These are phyloP conservation scores for Conomelus anceps DNA, from an alignment of 2,888 invertebrate species.

Conservation along the genomic window DNA sequence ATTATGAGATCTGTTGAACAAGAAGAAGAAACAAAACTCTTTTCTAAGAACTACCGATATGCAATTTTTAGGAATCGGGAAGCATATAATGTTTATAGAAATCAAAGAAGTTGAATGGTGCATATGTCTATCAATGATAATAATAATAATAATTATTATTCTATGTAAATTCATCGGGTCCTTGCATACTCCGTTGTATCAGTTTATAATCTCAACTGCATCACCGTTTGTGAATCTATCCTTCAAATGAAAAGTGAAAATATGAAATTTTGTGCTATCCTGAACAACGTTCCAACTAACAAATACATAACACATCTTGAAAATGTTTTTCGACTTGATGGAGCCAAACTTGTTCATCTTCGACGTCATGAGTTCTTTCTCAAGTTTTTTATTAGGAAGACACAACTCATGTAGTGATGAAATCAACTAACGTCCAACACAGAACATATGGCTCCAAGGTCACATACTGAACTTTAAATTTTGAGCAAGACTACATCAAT, in stretches of 20 bases:
- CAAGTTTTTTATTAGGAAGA: not conserved
- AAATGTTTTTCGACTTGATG: not conserved
- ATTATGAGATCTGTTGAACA: too few species aligned
- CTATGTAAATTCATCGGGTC: too few species aligned
- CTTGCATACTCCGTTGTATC: too few species aligned
- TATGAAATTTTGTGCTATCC: not conserved
- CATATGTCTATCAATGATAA: too few species aligned
- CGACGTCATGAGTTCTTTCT: not conserved
- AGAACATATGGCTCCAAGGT: not conserved
- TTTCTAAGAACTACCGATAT: too few species aligned
- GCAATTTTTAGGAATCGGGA: too few species aligned
- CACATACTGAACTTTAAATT: not conserved
- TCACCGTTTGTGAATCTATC: too few species aligned
- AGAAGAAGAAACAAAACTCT: too few species aligned
- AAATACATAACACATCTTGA: not conserved
- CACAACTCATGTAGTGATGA: not conserved
- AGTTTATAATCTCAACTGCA: too few species aligned
- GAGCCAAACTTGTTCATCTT: not conserved
- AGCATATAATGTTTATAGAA: too few species aligned
- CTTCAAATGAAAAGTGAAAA: not conserved
- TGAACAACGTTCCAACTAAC: not conserved
- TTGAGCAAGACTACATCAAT: not conserved
- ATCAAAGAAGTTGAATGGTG: too few species aligned
- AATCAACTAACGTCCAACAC: not conserved
- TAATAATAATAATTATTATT: too few species aligned